Evolutionary conservation across 2,113 vertebrate species (phyloP).

Genomic region (Campylomormyrus numenius): DNA sequence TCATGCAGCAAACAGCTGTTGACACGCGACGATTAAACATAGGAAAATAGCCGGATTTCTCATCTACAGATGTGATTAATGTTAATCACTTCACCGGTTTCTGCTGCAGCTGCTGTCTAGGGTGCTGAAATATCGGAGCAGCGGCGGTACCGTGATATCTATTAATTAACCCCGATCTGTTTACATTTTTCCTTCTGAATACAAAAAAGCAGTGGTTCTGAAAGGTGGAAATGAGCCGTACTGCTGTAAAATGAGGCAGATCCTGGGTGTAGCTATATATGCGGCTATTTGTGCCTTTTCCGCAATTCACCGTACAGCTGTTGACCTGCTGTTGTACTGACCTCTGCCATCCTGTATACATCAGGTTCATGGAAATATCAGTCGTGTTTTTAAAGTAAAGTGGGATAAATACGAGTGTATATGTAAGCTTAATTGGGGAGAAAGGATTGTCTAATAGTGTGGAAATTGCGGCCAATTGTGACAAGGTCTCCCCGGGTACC

Average conservation of each 20-base stretch:
- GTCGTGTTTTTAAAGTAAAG: background rate
- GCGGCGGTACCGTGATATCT: background rate
- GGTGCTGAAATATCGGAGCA: slow-evolving; percentile 46
- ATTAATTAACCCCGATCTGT: background rate
- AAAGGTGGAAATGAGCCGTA: background rate
- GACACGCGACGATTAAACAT: background rate
- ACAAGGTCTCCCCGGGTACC: slow-evolving; percentile 56
- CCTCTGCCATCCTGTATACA: background rate
- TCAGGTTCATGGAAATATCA: background rate
- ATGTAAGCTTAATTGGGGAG: background rate
- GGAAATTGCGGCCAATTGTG: slow-evolving; percentile 48
- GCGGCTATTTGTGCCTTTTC: background rate
- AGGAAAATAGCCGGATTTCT: background rate
- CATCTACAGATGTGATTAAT: background rate
- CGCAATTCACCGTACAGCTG: background rate
- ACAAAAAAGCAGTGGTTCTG: background rate
- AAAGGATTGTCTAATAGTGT: background rate
- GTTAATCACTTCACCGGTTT: slow-evolving; percentile 27
- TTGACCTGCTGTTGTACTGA: background rate
- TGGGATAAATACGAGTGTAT: background rate
- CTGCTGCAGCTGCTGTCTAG: slow-evolving; percentile 51
- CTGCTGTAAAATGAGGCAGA: background rate
- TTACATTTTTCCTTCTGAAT: background rate
- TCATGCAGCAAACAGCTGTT: background rate
- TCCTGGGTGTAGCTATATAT: background rate